Conservation (phyloP, 2,888 invertebrate species). For the Drosophila mimica region DNA sequence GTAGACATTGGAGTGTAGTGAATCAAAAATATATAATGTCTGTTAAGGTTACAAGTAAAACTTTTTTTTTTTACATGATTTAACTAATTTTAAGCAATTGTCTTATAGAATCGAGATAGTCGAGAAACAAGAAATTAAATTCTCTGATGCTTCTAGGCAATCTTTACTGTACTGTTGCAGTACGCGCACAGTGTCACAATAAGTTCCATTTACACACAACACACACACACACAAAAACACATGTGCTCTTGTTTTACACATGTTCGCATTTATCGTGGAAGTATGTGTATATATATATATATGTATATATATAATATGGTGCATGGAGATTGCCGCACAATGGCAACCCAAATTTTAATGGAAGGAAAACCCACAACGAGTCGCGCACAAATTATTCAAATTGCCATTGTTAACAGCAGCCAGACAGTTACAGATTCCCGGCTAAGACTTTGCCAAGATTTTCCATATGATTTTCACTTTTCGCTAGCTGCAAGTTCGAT, state of each 20-base stretch:
- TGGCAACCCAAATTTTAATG: slow-evolving; percentile 56
- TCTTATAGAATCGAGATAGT: too few relatives aligned
- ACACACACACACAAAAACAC: slow-evolving; percentile 13
- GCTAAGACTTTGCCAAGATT: slow-evolving; percentile 43
- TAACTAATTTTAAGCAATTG: neutral
- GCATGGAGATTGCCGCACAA: slow-evolving; percentile 55
- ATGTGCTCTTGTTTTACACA: slow-evolving; percentile 36
- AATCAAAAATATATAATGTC: neutral
- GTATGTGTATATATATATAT: slow-evolving; percentile 1
- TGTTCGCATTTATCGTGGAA: slow-evolving; percentile 57
- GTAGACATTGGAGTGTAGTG: slow-evolving; percentile 2
- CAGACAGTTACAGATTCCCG: slow-evolving; percentile 34
- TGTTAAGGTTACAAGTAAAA: neutral
- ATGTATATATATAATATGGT: neutral
- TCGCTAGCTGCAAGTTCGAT: slow-evolving; percentile 41
- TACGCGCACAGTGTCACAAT: slow-evolving; percentile 51
- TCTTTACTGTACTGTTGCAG: slow-evolving; percentile 15
- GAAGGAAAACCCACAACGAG: slow-evolving; percentile 47
- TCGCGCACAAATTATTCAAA: slow-evolving; percentile 76
- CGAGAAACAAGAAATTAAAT: neutral
- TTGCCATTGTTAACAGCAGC: slow-evolving; percentile 72
- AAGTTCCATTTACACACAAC: slow-evolving; percentile 22
- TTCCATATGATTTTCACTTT: slow-evolving; percentile 76
- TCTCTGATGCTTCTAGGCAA: neutral
- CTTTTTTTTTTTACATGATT: too few relatives aligned